These are phyloP conservation scores for Macrotis lagotis DNA, from an alignment of 2,113 vertebrate genomes.

Conservation along the genomic window DNA sequence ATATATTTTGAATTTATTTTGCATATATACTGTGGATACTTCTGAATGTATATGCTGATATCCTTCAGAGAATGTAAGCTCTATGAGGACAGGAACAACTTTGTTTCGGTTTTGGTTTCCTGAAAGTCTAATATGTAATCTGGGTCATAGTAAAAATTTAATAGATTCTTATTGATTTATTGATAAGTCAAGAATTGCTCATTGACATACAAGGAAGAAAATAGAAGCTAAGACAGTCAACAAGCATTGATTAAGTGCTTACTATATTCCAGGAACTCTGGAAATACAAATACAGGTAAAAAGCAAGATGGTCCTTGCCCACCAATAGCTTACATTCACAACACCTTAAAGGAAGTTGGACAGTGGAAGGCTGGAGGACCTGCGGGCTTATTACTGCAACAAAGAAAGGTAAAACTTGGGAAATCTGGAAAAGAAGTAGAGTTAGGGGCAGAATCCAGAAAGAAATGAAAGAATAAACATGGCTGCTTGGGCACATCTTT, in stretches of 20 bases:
- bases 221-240: background rate
- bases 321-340: background rate
- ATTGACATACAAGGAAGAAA: background rate
- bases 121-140: background rate
- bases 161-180: background rate
- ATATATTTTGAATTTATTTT: background rate
- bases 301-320: background rate
- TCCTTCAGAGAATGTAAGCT: background rate
- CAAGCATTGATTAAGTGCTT: background rate
- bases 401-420: background rate
- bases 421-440: background rate
- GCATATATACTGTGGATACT: background rate
- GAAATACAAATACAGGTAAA: background rate
- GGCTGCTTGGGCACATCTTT: background rate
- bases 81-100: background rate
- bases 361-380: background rate
- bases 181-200: background rate
- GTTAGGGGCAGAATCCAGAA: background rate
- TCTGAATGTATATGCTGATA: background rate
- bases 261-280: background rate
- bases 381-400: background rate
- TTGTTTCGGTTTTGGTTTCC: background rate
- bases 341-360: background rate
- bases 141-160: background rate
- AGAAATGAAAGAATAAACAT: background rate